Base-by-base conservation (phyloP, 2,888 invertebrate genomes). In the Tyria jacobaeae region DNA sequence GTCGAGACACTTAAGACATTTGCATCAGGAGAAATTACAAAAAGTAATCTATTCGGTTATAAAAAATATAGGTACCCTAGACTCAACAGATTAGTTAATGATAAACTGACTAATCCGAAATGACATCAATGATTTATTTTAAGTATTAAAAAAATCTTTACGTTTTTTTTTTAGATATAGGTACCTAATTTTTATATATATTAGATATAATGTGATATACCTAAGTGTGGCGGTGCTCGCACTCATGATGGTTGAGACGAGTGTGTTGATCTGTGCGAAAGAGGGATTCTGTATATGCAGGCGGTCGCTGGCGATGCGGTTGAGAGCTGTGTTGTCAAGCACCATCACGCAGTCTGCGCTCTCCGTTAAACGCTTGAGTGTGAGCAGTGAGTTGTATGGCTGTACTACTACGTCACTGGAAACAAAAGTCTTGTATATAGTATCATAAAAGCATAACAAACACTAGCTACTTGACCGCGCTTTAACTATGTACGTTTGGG, bases 221-320 rank as follows among this genome's bases (percentile, higher is more conserved):
- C 99, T 96, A 44, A 99, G 94, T 2, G 99, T 99, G 12, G 99
- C 97, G 0, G 99, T 99, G 75, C 98, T 98, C 39, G 99, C 98
- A 37, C 99, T 99, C 99, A 99, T 99, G 57, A 99, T 99, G 3
- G 99, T 99, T 14, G 99, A 99, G 0, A 99, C 99, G 61, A 99
- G 95, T 47, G 98, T 97, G 89, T 99, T 99, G 79, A 99, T 99
- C 92, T 99, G 99, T 24, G 98, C 96, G 84, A 99, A 99, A 1
- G 98, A 97, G 0, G 99, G 99, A 88, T 98, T 99, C 87, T 98
- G 97, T 81, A 99, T 98, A 81, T 98, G 99, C 34, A 99, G 95
- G 51, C 99, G 95, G 84, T 99, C 99, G 10, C 97, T 96, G 25
- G 98, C 98, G 78, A 98, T 98, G 68, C 98, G 95, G 92, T 99